Percentiles rank a stretch among this genome's conserved stretches.
Evolutionary conservation across 2,797 vertebrate species (phyloP).

Genomic region (Bufotes viridis): DNA sequence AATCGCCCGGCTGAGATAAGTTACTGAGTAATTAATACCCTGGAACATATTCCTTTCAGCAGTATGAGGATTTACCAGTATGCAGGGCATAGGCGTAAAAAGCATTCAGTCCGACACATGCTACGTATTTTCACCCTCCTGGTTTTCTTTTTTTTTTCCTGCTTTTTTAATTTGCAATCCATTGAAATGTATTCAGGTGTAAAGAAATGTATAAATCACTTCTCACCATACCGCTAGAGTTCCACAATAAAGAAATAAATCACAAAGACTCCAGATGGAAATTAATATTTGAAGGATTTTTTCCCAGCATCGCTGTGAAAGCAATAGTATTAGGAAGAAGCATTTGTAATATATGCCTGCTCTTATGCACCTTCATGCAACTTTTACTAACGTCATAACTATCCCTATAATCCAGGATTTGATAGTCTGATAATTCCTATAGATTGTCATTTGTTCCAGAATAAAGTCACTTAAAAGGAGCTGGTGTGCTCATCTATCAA

Average conservation of each 20-base stretch:
- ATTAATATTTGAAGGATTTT: conserved; percentile 48
- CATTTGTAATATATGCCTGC: background rate
- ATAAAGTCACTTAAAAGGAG: background rate
- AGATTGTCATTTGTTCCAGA: background rate
- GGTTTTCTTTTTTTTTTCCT: conserved; percentile 2
- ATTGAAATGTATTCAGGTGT: conserved; percentile 55
- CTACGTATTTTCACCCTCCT: conserved; percentile 46
- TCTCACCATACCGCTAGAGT: conserved; percentile 2
- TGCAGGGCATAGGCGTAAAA: conserved; percentile 45
- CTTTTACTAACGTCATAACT: background rate
- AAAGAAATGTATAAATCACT: conserved; percentile 52
- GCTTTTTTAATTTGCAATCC: conserved; percentile 52
- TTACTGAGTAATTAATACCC: conserved; percentile 56
- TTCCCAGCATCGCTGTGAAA: background rate
- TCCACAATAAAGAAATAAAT: conserved; percentile 45
- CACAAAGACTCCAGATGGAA: conserved; percentile 18
- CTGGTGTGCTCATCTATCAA: background rate
- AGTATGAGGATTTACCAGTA: conserved; percentile 29
- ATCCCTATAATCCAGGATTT: background rate
- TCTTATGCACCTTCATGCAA: background rate
- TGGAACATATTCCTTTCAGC: conserved; percentile 58
- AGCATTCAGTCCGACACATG: conserved; percentile 47
- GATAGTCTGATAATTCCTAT: background rate
- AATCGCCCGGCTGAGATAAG: conserved; percentile 44
- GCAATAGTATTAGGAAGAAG: background rate